Percentiles rank a stretch among this genome's conserved stretches.
These are phyloP conservation scores for Vanessa atalanta DNA, from an alignment of 1,140 invertebrate genomes.

Conservation along the genomic window DNA sequence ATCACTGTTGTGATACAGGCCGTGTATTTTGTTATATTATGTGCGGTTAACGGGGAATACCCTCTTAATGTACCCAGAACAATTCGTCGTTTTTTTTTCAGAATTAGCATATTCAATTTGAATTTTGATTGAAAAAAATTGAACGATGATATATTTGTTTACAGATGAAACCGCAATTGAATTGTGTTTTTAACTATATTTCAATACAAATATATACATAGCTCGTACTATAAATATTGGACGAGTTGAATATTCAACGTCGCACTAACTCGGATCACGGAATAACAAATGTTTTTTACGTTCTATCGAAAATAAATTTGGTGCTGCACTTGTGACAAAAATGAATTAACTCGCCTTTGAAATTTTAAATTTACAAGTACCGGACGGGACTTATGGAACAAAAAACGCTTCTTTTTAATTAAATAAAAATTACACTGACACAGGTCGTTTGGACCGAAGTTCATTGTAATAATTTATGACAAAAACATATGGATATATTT, in stretches of 20 bases:
- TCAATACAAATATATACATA: conserved; percentile 24
- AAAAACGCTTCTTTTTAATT: no score
- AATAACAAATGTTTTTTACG: conserved; percentile 6
- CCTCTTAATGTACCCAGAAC: no score
- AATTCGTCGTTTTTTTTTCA: no score
- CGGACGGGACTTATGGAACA: no score
- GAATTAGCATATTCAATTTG: no score
- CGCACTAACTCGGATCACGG: conserved; percentile 20
- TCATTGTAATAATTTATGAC: no score
- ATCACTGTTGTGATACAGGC: no score
- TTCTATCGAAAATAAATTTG: conserved; percentile 8
- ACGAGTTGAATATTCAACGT: conserved; percentile 21
- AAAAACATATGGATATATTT: no score
- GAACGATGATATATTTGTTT: not conserved
- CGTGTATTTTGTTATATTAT: no score
- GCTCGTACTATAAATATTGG: conserved; percentile 23
- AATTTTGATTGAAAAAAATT: not conserved
- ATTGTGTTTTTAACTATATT: conserved; percentile 23
- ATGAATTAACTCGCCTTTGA: conserved; percentile 1
- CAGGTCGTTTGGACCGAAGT: no score
- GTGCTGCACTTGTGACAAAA: not conserved
- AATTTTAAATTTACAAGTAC: not conserved
- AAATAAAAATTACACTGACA: no score
- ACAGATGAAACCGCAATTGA: conserved; percentile 11
- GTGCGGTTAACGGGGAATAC: no score